Base-by-base conservation (phyloP, 2,888 invertebrate genomes). In the Apodemia hepburni region DNA sequence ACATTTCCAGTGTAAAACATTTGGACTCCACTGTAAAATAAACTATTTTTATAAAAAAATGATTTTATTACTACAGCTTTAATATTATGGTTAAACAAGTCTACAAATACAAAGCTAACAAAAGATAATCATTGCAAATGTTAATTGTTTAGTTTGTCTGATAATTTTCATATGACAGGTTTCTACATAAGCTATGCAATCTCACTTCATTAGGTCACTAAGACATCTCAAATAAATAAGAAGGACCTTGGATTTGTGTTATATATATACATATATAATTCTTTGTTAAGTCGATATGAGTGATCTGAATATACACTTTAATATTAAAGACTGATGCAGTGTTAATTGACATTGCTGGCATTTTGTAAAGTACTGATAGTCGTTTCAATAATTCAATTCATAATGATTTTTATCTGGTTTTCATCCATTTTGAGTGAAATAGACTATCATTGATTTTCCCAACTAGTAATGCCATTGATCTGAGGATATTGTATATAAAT, bases 1-100 rank as follows among this genome's bases (percentile, higher is more conserved):
- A 61, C 47, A 58, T 70, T 68, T 64, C 62, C 73, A 75, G 68
- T 64, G 69, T 70, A 72, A 51, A 51, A 51, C 2, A 18, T 17
- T 17, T 18, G 51, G 8, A 51, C 51, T 51, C 51, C 51, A 51
- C 51, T 51, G 12, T 51, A 51, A 51, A 51, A 51, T 51, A 51
- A 51, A 51, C 3, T 51, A 51, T 51, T 51, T 22, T 51, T 51
- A 51, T 22, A 9, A 27, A 54, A 54, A 54, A 54, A 27, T 54
- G 15, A 54, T 54, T 27, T 54, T 54, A 27, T 54, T 54, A 6
- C 15, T 12, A 15, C 15, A 42, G 42, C 5, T 42, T 12, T 54
- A 54, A 54, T 54, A 54, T 27, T 12, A 54, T 54, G 4, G 54
- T 27, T 54, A 6, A 54, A 54, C 54, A 27, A 22, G 54, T 54